Percentiles rank a stretch among this genome's conserved stretches.
phyloP scores from a whole-genome alignment of 2,888 invertebrate genomes.

The Drosophila aldrichi region DNA sequence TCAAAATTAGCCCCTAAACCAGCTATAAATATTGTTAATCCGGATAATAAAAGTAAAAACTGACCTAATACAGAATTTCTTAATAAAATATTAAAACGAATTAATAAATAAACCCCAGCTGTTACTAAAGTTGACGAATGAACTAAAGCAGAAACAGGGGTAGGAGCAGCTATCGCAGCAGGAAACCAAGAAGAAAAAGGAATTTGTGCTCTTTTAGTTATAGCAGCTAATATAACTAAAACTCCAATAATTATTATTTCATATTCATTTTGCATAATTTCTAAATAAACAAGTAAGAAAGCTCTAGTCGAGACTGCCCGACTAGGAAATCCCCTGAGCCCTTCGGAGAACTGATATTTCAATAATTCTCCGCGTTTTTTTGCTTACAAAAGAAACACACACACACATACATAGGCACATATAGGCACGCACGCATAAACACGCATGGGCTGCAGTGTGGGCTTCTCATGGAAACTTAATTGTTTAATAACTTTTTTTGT shows the following conservation, averaged over 20 bases:
- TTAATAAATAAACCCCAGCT: not conserved
- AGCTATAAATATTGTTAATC: not conserved
- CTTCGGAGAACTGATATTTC: too few species aligned
- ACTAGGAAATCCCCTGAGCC: too few species aligned
- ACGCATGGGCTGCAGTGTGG: too few species aligned
- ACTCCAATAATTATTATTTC: constrained; percentile 85
- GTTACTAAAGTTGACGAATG: constrained; percentile 18
- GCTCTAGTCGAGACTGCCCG: too few species aligned
- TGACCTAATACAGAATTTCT: not conserved
- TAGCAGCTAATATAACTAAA: constrained; percentile 87
- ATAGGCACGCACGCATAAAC: too few species aligned
- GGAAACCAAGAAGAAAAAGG: constrained; percentile 90
- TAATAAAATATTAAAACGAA: not conserved
- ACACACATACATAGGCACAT: too few species aligned
- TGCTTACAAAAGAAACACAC: too few species aligned
- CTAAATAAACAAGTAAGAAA: too few species aligned
- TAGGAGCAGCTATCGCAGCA: constrained; percentile 90
- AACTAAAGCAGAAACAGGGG: constrained; percentile 24
- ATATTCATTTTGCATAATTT: constrained; percentile 85
- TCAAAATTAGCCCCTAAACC: not conserved
- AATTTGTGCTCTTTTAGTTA: constrained; percentile 91
- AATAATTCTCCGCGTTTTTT: too few species aligned
- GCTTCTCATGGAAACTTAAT: too few species aligned
- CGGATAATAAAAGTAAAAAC: not conserved
- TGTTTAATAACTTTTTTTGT: too few species aligned